Evolutionary conservation across 2,888 invertebrate genomes (phyloP), one percentile per base, ranked within the genome.

Genomic region (Antheraea yamamai): DNA sequence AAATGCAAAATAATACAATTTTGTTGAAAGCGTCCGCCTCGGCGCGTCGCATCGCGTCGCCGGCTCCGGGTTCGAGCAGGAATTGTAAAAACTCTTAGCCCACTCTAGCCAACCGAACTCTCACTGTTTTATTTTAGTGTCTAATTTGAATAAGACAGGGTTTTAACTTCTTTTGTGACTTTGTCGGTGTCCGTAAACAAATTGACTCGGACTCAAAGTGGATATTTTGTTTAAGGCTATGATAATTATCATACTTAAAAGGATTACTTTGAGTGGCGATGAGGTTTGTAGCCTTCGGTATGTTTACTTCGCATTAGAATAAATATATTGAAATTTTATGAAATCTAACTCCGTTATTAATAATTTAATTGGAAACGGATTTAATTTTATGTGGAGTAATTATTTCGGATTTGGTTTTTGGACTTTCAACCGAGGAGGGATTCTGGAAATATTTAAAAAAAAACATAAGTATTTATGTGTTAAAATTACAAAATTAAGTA

Each of bases 1-100:
- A 70, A 92, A 95, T 94, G 94, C 92, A 92, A 93, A 93, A 93
- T 93, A 94, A 94, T 94, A 94, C 94, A 94, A 94, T 94, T 93
- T 92, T 86, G 89, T 87, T 91, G 89, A 92, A 88, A 92, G 91
- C 88, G 85, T 87, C 85, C 87, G 82, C 86, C 82, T 83, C 83
- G 83, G 83, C 18, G 18, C 55, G 55, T 20, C 18, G 55, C 55
- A 18, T 75, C 64, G 64, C 26, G 64, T 30, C 16, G 7, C 26
- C 64, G 64, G 12, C 61, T 23, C 61, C 23, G 26, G 64, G 64
- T 66, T 66, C 64, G 73, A 85, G 83, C 86, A 82, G 86, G 87
- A 88, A 89, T 90, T 90, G 90, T 89, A 90, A 90, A 91, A 91
- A 52, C 75, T 52, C 64, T 73, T 55, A 64, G 73, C 66, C 72